Conservation (phyloP, 2,113 vertebrate species). For the Myocastor coypus region DNA sequence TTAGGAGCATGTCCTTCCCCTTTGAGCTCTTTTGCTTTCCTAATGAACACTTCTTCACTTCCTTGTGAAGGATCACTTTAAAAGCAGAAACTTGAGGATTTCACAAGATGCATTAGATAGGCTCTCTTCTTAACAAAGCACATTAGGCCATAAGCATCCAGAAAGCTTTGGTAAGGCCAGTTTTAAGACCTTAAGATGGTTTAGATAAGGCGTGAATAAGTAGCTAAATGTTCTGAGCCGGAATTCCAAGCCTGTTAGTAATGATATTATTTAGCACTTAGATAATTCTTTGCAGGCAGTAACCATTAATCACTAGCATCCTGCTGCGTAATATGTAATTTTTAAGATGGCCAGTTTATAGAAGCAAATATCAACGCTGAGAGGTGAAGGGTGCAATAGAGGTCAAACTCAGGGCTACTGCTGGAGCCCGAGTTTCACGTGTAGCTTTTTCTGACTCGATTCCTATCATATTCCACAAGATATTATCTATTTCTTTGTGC, state of each 20-base stretch:
- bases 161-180: conserved; percentile 26
- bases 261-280: conserved; percentile 61
- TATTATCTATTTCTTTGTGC: background rate
- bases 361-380: conserved; percentile 38
- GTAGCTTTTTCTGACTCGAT: conserved; percentile 46
- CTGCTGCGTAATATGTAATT: background rate
- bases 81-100: conserved; percentile 48
- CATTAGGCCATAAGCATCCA: background rate
- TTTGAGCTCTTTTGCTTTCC: conserved; percentile 26
- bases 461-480: background rate
- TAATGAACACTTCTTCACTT: background rate
- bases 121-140: conserved; percentile 2
- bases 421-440: background rate
- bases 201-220: conserved; percentile 54
- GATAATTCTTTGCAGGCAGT: conserved; percentile 61
- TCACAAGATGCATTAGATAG: conserved; percentile 4
- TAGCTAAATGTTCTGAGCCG: conserved; percentile 38
- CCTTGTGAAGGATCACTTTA: conserved; percentile 25
- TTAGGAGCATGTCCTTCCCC: background rate
- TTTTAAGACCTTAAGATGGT: conserved; percentile 36
- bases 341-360: conserved; percentile 60
- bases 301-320: conserved; percentile 52
- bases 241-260: conserved; percentile 56
- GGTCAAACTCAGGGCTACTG: conserved; percentile 17
- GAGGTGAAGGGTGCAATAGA: background rate